Evolutionary conservation across 2,888 invertebrate species (phyloP), one percentile per base, ranked within the genome.

Genomic region (Poecilus cupreus): DNA sequence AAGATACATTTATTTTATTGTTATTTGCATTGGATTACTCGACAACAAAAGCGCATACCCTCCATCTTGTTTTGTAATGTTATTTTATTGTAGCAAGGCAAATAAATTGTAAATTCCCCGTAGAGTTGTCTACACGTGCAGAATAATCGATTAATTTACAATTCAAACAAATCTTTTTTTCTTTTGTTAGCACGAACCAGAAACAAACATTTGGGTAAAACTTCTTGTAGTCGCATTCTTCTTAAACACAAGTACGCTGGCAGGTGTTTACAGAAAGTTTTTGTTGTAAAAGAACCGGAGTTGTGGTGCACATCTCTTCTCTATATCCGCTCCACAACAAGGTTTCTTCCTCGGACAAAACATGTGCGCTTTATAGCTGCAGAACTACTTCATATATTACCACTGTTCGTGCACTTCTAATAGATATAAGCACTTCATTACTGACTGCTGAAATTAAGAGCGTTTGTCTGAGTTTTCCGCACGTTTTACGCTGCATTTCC

Each of bases 201-300:
- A 46, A 46, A 22, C 70, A 72, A 46, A 72, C 46, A 46, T 72
- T 72, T 22, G n/a, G 70, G 70, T 72, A 43, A 22, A 72, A 72
- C 22, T 72, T 68, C 46, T 72, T 72, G 24, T 46, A 72, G 24
- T 72, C 16, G 22, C 46, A 72, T 72, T 72, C 72, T 43, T 72
- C 46, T 46, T 72, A 72, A 72, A 51, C 54, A 49, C 37, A 75
- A 75, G 51, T 75, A 75, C 54, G 75, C 49, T 32, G 75, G 75
- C 75, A 75, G 75, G 75, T 75, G 75, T 75, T 75, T 51, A 51
- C 16, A 16, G 26, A 75, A 75, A 75, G 49, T 75, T 75, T 72
- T 75, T 75, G 75, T 75, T 75, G 49, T 75, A 51, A 51, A 68
- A 75, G 74, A 49, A 46, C 20, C 18, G 49, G 70, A 74, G 54